A percentile compares a stretch with the other conserved stretches of the same genome.
phyloP scores from a whole-genome alignment of 2,113 vertebrate genomes.

The Cynopterus brachyotis region DNA sequence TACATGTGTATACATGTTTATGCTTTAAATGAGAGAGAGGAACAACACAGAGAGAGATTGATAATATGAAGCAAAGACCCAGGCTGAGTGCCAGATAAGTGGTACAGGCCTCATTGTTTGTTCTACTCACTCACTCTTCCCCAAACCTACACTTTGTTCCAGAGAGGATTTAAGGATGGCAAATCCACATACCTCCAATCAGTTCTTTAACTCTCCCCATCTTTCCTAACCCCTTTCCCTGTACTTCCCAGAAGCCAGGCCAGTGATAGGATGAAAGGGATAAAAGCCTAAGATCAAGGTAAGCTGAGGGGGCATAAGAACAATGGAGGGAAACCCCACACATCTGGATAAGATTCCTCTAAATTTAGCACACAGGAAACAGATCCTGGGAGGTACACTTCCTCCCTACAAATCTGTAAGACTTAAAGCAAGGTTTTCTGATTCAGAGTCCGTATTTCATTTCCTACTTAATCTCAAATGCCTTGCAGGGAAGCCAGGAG shows the following conservation, averaged over 20 bases:
- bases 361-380: not conserved
- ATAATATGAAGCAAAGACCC: not conserved
- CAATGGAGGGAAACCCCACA: not conserved
- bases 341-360: not conserved
- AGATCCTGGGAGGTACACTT: not conserved
- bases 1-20: not conserved
- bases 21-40: not conserved
- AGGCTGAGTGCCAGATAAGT: not conserved
- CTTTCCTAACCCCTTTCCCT: not conserved
- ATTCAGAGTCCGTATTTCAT: not conserved
- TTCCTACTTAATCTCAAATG: not conserved
- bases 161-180: slow-evolving; percentile 28
- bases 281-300: not conserved
- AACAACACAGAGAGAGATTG: not conserved
- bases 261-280: not conserved
- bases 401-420: not conserved
- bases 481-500: not conserved
- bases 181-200: not conserved
- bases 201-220: not conserved
- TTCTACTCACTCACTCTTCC: not conserved
- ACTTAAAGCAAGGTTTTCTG: slow-evolving; percentile 11
- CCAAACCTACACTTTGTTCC: slow-evolving; percentile 29
- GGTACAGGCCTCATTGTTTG: not conserved
- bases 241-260: not conserved
- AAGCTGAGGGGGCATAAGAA: not conserved